A percentile compares a stretch with the other conserved stretches of the same genome.
These are phyloP conservation scores for Caerostris darwini DNA, from an alignment of 1,140 invertebrate species.

Conservation along the genomic window DNA sequence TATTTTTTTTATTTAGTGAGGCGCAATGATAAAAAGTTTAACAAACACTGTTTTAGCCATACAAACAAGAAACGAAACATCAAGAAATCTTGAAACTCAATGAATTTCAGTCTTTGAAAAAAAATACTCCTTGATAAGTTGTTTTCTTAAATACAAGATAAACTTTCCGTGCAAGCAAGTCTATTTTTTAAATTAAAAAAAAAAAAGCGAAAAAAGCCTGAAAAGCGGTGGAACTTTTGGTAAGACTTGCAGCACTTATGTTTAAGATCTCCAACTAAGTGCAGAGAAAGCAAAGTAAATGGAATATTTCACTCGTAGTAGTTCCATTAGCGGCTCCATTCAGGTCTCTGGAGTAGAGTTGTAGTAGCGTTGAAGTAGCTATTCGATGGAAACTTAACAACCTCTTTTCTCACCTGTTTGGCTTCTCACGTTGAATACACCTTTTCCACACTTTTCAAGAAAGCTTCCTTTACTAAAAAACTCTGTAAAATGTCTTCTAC, in stretches of 20 bases:
- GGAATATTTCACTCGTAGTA: slow-evolving; percentile 71
- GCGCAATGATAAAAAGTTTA: too few species aligned
- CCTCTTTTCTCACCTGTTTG: slow-evolving; percentile 53
- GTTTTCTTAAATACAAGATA: not conserved
- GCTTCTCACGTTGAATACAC: slow-evolving; percentile 60
- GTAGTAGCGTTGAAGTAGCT: not conserved
- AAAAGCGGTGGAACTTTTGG: not conserved
- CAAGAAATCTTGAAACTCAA: not conserved
- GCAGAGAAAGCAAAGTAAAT: slow-evolving; percentile 60
- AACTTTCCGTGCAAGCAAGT: not conserved
- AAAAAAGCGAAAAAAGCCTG: slow-evolving; percentile 3
- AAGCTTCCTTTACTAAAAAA: slow-evolving; percentile 5
- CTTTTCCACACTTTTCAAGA: slow-evolving; percentile 2
- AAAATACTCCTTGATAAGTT: not conserved
- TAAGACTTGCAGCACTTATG: slow-evolving; percentile 51
- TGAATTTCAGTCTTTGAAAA: not conserved
- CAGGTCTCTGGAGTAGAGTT: not conserved
- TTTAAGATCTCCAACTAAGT: slow-evolving; percentile 68
- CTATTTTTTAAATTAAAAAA: not conserved
- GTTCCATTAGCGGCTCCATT: slow-evolving; percentile 70
- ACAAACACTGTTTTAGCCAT: too few species aligned
- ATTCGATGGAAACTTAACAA: slow-evolving; percentile 70
- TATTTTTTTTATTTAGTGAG: not conserved
- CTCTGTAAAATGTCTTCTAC: not conserved
- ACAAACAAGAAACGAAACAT: not conserved